Evolutionary conservation across 2,888 invertebrate genomes (phyloP).

Genomic region (Drosophila melanosoma): DNA sequence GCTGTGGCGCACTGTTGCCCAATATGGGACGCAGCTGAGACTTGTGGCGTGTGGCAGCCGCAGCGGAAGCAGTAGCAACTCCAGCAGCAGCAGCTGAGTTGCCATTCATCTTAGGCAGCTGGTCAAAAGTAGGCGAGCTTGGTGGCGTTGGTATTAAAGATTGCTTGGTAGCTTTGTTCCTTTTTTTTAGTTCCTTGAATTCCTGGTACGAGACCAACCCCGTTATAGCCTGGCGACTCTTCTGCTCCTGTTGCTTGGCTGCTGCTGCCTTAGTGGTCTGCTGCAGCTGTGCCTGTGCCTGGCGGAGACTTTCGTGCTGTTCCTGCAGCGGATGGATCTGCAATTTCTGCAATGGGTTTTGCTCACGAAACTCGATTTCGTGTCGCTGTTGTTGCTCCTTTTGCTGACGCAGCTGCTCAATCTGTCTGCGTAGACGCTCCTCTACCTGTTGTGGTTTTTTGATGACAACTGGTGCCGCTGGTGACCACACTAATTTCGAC

Average conservation of each 20-base stretch:
- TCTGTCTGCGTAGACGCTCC: slow-evolving; percentile 27
- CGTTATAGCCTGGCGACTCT: background rate
- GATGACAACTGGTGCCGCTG: background rate
- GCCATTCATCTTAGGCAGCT: slow-evolving; percentile 39
- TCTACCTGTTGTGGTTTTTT: slow-evolving; percentile 25
- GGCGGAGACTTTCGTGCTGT: slow-evolving; percentile 23
- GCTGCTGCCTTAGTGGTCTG: background rate
- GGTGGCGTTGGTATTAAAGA: background rate
- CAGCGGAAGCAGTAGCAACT: slow-evolving; percentile 26
- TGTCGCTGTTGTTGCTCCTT: slow-evolving; percentile 5
- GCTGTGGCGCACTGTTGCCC: slow-evolving; percentile 58
- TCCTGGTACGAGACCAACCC: background rate
- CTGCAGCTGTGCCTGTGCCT: slow-evolving; percentile 4
- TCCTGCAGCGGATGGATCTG: slow-evolving; percentile 27
- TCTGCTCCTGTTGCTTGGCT: background rate
- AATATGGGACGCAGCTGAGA: slow-evolving; percentile 61
- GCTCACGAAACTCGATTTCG: slow-evolving; percentile 20
- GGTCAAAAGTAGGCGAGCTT: background rate
- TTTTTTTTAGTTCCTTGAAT: background rate
- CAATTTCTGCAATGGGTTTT: slow-evolving; percentile 27
- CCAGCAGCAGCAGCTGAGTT: slow-evolving; percentile 49
- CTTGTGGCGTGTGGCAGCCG: slow-evolving; percentile 30
- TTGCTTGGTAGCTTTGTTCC: slow-evolving; percentile 19
- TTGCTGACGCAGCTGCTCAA: background rate
- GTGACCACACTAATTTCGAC: background rate